A percentile compares a stretch with the other conserved stretches of the same genome.
Evolutionary conservation across 2,888 invertebrate species (phyloP).

Genomic region (Pristionchus fissidentatus): DNA sequence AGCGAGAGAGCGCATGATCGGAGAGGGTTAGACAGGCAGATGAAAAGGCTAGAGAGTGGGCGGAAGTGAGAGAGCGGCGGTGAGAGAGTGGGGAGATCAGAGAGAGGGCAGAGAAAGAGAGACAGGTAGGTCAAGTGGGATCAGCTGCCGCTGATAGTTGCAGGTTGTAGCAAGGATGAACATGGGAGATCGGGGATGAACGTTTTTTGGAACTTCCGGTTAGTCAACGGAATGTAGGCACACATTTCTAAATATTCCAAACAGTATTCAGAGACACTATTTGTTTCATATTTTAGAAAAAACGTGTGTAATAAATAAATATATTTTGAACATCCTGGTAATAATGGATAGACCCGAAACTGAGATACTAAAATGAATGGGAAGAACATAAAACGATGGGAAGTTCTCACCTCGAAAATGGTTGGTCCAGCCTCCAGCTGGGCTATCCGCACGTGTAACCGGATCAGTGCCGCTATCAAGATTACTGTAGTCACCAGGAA

Average conservation of each 20-base stretch:
- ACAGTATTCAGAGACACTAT: too few relatives aligned
- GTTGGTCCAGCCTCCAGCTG: background rate
- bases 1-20: constrained; percentile 7
- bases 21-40: background rate
- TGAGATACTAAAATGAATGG: too few relatives aligned
- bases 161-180: background rate
- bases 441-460: constrained; percentile 8
- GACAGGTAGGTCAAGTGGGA: constrained; percentile 33
- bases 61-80: background rate
- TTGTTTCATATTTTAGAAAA: too few relatives aligned
- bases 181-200: background rate
- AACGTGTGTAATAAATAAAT: too few relatives aligned
- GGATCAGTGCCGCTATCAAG: constrained; percentile 29
- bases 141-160: constrained; percentile 16
- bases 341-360: too few relatives aligned
- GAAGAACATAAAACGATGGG: background rate
- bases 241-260: too few relatives aligned
- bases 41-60: background rate
- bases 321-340: too few relatives aligned
- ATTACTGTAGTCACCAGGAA: constrained; percentile 28
- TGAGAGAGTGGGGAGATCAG: background rate
- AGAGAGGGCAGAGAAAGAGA: constrained; percentile 9
- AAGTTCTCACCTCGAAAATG: background rate
- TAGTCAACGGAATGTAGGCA: too few relatives aligned
- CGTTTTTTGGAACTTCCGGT: too few relatives aligned